Evolutionary conservation across 2,888 invertebrate genomes (phyloP), one percentile per base, ranked within the genome.

Genomic region (Petrolisthes manimaculis): DNA sequence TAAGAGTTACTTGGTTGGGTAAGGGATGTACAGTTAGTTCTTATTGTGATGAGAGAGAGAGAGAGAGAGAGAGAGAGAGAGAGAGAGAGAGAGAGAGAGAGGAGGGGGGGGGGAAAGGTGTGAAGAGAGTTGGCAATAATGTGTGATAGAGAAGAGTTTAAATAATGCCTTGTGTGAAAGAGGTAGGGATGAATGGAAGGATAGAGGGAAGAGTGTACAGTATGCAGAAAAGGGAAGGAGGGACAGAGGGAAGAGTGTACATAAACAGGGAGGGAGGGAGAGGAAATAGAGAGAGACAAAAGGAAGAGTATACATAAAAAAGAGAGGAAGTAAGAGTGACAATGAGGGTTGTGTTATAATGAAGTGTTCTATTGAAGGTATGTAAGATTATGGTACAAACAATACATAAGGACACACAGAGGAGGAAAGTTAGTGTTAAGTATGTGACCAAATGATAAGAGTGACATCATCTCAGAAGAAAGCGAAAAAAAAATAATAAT

Each of bases 51-150:
- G 74, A 74, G 12, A n/a, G 74, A 74, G 74, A n/a, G 21, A n/a
- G 80, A 80, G 56, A 55, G 80, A 56, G 80, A 81, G 56, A n/a
- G 24, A 81, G 80, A 81, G 80, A 79, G 79, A 54, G 54, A 24
- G 67, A 67, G 82, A 83, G 82, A 53, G 69, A 83, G 67, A 24
- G 56, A 51, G 81, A 67, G 81, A 80, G 80, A 80, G 80, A 67
- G 81, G n/a, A 14, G 53, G 55, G 24, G 61, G 12, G 81, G 55
- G 80, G 4, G 24, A 21, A 51, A 24, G 14, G 14, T 24, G 14
- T 5, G 51, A 51, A 53, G 14, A 53, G 54, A 54, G 12, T 51
- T 51, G 21, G 51, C 6, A 2, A n/a, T 9, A 18, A 18, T 9
- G 51, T 51, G 51, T 18, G 51, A 53, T 37, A 18, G 37, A 18